Evolutionary conservation across 2,113 vertebrate genomes (phyloP).

Genomic region (Herpetotheres cachinnans): DNA sequence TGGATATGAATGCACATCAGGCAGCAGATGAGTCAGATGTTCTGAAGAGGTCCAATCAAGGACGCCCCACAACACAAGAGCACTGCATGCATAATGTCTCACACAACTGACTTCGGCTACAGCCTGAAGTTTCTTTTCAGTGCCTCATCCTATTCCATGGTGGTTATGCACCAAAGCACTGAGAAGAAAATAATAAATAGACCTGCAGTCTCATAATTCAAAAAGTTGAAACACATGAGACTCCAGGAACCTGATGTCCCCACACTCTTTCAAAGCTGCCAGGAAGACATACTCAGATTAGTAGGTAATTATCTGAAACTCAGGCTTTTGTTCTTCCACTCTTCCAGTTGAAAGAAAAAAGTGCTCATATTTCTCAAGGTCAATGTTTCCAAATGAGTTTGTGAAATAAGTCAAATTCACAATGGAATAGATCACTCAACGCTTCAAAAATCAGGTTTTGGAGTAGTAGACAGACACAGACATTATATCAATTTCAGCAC

Average conservation of each 20-base stretch:
- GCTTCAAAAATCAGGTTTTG: neutral
- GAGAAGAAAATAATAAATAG: neutral
- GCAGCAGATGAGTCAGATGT: conserved; percentile 55
- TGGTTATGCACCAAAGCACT: neutral
- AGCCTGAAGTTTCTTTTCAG: neutral
- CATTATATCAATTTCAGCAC: neutral
- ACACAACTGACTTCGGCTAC: neutral
- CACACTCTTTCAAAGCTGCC: neutral
- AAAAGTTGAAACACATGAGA: neutral
- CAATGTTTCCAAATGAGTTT: neutral
- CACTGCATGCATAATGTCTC: neutral
- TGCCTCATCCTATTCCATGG: neutral
- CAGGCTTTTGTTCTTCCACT: neutral
- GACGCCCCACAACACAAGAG: neutral
- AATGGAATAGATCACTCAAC: neutral
- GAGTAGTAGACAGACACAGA: neutral
- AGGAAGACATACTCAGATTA: neutral
- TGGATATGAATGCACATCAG: conserved; percentile 36
- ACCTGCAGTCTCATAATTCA: neutral
- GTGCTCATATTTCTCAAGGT: neutral
- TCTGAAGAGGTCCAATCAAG: conserved; percentile 54
- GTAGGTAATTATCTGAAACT: neutral
- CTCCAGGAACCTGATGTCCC: neutral
- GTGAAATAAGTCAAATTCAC: neutral
- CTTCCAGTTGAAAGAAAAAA: neutral